A percentile compares a stretch with the other conserved stretches of the same genome.
phyloP scores from a whole-genome alignment of 2,113 vertebrate species.

The Athene cunicularia region DNA sequence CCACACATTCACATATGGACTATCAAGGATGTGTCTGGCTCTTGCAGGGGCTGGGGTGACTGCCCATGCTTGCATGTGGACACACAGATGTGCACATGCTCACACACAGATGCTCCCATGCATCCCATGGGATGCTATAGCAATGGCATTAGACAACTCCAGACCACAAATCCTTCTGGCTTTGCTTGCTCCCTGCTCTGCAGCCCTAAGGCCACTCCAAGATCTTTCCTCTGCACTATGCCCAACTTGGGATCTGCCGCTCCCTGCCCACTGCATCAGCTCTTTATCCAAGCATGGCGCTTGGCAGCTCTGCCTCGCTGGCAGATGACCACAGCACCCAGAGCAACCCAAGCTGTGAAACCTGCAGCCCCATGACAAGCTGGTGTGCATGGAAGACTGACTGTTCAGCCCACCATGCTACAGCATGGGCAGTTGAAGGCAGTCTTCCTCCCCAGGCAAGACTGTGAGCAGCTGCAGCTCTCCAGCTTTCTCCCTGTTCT shows the following conservation, averaged over 20 bases:
- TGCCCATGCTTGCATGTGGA: accelerated
- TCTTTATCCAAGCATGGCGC: neutral
- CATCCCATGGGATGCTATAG: neutral
- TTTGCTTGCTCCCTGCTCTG: accelerated
- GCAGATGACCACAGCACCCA: neutral
- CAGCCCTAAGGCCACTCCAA: slow-evolving; percentile 10
- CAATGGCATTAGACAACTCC: accelerated
- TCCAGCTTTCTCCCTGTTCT: neutral
- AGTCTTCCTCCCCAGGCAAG: neutral
- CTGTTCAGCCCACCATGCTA: neutral
- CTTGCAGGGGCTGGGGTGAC: neutral
- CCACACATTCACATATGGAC: accelerated
- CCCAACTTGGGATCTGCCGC: accelerated
- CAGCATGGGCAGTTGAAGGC: neutral
- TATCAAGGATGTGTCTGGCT: neutral
- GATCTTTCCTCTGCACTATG: neutral
- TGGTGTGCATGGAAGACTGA: accelerated
- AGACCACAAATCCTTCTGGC: accelerated
- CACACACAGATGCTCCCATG: neutral
- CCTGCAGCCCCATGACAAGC: accelerated
- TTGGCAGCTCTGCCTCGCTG: neutral
- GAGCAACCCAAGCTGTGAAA: neutral
- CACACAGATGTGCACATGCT: neutral
- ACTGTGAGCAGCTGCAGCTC: neutral
- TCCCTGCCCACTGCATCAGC: neutral